A percentile compares a stretch with the other conserved stretches of the same genome.
These are phyloP conservation scores for Melolontha melolontha DNA, from an alignment of 2,888 invertebrate species.

Conservation along the genomic window DNA sequence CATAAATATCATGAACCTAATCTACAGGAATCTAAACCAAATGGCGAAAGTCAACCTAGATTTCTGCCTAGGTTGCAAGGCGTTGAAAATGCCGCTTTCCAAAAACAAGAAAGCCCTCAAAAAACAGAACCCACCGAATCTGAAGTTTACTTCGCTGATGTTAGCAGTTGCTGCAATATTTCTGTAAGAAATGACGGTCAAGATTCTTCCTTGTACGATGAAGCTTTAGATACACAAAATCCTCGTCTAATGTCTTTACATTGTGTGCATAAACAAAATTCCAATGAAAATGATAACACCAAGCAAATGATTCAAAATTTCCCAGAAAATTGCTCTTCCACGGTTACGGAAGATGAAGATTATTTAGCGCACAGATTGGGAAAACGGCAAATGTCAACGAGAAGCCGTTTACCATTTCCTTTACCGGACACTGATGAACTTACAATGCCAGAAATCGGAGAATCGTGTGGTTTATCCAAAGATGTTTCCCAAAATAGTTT, in stretches of 20 bases:
- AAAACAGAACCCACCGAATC: conserved; percentile 78
- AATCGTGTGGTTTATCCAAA: conserved; percentile 55
- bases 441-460: conserved; percentile 43
- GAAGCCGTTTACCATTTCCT: conserved; percentile 71
- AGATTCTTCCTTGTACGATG: conserved; percentile 71
- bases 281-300: conserved; percentile 52
- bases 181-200: conserved; percentile 72
- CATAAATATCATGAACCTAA: conserved; percentile 62
- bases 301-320: conserved; percentile 57
- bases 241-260: conserved; percentile 62
- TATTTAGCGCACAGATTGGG: conserved; percentile 71
- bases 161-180: conserved; percentile 85
- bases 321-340: conserved; percentile 57
- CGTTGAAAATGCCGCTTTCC: conserved; percentile 82
- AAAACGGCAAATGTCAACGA: conserved; percentile 71
- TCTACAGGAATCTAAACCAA: conserved; percentile 52
- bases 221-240: conserved; percentile 66
- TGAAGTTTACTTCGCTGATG: conserved; percentile 88
- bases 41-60: conserved; percentile 58
- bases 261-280: conserved; percentile 61
- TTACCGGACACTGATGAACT: conserved; percentile 64
- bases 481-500: conserved; percentile 62
- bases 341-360: conserved; percentile 68
- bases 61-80: conserved; percentile 72
- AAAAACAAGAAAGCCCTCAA: conserved; percentile 74